A percentile compares a stretch with the other conserved stretches of the same genome.
phyloP scores from a whole-genome alignment of 2,113 vertebrate genomes.

The Stomatorhinus ivindoensis region DNA sequence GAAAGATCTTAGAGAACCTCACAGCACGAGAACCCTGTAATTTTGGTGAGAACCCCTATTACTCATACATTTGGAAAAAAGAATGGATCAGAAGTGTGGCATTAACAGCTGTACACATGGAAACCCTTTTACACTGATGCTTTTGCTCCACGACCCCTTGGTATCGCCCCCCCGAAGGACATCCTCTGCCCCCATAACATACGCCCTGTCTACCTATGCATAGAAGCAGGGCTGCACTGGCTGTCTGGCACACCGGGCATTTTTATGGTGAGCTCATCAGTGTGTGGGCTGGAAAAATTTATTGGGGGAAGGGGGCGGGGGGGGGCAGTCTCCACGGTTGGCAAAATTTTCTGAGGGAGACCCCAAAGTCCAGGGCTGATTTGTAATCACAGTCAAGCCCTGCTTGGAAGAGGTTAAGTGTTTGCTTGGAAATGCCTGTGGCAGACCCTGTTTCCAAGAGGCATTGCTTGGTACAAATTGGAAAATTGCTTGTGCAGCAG shows the following conservation, averaged over 20 bases:
- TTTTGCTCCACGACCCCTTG: not conserved
- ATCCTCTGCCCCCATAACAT: not conserved
- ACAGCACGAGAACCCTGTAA: not conserved
- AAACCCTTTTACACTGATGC: conserved; percentile 20
- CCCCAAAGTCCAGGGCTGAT: not conserved
- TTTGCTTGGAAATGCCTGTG: conserved; percentile 26
- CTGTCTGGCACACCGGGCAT: not conserved
- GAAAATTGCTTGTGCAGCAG: conserved; percentile 21
- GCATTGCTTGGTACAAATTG: conserved; percentile 24
- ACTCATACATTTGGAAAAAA: conserved; percentile 6
- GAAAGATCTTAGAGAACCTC: not conserved
- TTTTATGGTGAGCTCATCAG: not conserved
- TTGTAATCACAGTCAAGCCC: not conserved
- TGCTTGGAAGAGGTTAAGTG: conserved; percentile 7
- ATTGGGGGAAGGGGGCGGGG: not conserved
- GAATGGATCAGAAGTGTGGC: conserved; percentile 23
- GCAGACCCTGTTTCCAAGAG: conserved; percentile 7
- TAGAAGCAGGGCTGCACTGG: not conserved
- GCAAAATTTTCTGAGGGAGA: not conserved
- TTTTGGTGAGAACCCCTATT: conserved; percentile 8
- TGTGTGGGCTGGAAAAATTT: not conserved
- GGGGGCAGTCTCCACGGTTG: not conserved
- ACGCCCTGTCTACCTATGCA: not conserved
- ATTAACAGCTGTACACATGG: conserved; percentile 28
- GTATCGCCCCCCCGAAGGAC: not conserved